Conservation (phyloP, 1,140 invertebrate species). For the Musca domestica region DNA sequence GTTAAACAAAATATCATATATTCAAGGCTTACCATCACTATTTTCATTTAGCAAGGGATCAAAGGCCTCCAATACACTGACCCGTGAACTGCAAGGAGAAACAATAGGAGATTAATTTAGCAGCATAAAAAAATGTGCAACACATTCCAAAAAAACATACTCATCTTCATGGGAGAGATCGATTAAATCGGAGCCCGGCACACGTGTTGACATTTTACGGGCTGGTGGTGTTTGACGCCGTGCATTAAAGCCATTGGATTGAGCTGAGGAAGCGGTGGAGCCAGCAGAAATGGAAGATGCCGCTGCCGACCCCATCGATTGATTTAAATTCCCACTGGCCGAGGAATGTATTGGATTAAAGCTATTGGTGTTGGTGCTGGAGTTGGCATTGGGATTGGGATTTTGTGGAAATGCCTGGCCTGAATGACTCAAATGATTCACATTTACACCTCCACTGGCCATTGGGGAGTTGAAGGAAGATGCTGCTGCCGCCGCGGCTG, state of each 20-base stretch:
- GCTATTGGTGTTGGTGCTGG: neutral
- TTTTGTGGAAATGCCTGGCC: neutral
- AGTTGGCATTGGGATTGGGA: too few species aligned
- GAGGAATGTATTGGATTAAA: constrained; percentile 1
- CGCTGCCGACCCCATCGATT: too few species aligned
- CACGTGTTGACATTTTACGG: constrained; percentile 5
- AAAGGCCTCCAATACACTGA: constrained; percentile 80
- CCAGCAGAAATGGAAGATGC: too few species aligned
- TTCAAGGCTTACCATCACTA: constrained; percentile 44
- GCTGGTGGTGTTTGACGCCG: constrained; percentile 24
- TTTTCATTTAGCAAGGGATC: constrained; percentile 71
- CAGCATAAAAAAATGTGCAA: too few species aligned
- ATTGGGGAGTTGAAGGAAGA: neutral
- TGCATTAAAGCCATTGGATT: neutral
- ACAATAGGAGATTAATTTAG: neutral
- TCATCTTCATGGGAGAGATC: constrained; percentile 24
- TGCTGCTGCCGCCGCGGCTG: constrained; percentile 11
- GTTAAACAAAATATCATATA: neutral
- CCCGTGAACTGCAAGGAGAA: constrained; percentile 55
- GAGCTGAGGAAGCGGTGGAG: neutral
- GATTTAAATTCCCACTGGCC: neutral
- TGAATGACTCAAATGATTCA: neutral
- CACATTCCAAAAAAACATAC: constrained; percentile 13
- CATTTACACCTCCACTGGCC: neutral
- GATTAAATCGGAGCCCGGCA: constrained; percentile 18